Evolutionary conservation across 2,797 vertebrate genomes (phyloP).

Genomic region (Huso huso): DNA sequence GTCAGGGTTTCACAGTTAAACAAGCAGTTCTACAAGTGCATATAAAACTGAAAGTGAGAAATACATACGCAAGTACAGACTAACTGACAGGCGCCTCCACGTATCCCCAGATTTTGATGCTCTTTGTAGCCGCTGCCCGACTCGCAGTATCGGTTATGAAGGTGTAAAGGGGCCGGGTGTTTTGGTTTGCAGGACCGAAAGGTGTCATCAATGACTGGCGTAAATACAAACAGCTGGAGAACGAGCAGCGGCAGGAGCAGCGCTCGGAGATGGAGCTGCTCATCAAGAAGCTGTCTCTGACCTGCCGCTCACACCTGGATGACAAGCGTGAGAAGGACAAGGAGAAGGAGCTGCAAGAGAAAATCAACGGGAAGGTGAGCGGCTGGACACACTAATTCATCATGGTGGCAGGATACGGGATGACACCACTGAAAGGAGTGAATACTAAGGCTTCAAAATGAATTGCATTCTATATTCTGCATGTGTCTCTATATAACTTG

Average conservation of each 20-base stretch:
- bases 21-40: too few species aligned
- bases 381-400: background rate
- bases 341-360: constrained; percentile 81
- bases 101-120: background rate
- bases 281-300: constrained; percentile 88
- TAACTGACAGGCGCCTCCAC: background rate
- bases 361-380: constrained; percentile 83
- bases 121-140: background rate
- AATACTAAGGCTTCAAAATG: background rate
- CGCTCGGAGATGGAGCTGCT: constrained; percentile 87
- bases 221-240: constrained; percentile 91
- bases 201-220: constrained; percentile 97
- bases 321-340: constrained; percentile 76
- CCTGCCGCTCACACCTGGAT: constrained; percentile 83
- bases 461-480: background rate
- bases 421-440: background rate
- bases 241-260: constrained; percentile 87
- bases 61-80: too few species aligned
- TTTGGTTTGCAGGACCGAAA: constrained; percentile 73
- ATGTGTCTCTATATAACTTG: too few species aligned
- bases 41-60: too few species aligned
- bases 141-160: background rate
- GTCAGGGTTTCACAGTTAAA: too few species aligned
- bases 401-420: background rate
- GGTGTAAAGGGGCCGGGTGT: background rate